A percentile compares a stretch with the other conserved stretches of the same genome.
Conservation (phyloP, 2,797 vertebrate genomes). For the Lagodon rhomboides region DNA sequence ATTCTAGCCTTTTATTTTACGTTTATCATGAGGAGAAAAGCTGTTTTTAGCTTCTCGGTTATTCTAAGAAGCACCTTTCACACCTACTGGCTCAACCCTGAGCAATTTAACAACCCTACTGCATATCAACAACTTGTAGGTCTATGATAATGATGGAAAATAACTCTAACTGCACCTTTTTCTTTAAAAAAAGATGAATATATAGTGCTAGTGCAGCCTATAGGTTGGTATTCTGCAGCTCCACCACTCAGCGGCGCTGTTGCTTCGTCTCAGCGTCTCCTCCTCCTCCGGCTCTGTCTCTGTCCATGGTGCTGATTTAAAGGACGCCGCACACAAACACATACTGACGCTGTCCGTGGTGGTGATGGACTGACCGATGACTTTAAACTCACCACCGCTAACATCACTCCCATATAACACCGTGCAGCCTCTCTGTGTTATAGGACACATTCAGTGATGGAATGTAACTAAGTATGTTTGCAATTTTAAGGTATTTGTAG, state of each 20-base stretch:
- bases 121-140: too few relatives aligned
- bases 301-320: conserved; percentile 69
- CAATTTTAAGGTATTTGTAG: too few relatives aligned
- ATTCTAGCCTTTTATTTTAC: background rate
- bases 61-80: background rate
- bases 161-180: background rate
- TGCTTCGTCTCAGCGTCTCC: background rate
- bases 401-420: background rate
- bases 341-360: background rate
- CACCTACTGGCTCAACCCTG: background rate
- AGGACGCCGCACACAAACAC: background rate
- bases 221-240: background rate
- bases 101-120: background rate
- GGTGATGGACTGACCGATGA: background rate
- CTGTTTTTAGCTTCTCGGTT: background rate
- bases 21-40: background rate
- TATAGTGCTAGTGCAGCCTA: background rate
- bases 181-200: too few relatives aligned
- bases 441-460: too few relatives aligned
- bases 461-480: too few relatives aligned
- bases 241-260: conserved; percentile 37
- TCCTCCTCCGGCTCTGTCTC: conserved; percentile 18
- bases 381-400: background rate
- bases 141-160: background rate
- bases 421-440: background rate